Conservation (phyloP, 2,113 vertebrate genomes). For the Lepisosteus oculatus region DNA sequence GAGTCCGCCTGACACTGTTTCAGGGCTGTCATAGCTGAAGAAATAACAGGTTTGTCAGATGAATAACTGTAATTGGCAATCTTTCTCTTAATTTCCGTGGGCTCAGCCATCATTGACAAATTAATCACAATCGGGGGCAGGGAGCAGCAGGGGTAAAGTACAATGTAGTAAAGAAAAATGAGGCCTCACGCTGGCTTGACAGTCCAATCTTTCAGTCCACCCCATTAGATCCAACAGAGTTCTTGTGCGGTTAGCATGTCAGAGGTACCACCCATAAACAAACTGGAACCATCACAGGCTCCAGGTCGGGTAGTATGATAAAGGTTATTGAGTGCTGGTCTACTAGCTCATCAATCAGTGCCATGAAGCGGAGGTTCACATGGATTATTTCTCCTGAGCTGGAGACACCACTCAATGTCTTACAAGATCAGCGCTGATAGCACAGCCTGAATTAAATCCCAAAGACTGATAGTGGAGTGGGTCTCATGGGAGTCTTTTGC, state of each 20-base stretch:
- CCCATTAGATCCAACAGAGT: constrained; percentile 71
- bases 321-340: constrained; percentile 66
- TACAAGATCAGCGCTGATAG: constrained; percentile 54
- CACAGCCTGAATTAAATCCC: constrained; percentile 24
- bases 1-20: constrained; percentile 35
- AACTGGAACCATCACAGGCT: constrained; percentile 54
- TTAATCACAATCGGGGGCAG: constrained; percentile 76
- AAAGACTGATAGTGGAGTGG: constrained; percentile 40
- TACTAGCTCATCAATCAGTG: constrained; percentile 60
- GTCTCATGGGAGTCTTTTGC: neutral
- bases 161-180: constrained; percentile 84
- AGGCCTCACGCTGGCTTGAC: constrained; percentile 76
- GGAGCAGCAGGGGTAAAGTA: constrained; percentile 52
- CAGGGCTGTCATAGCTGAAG: constrained; percentile 43
- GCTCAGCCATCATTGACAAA: constrained; percentile 78
- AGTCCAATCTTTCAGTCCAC: constrained; percentile 86
- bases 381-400: constrained; percentile 54
- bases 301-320: constrained; percentile 53
- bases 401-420: constrained; percentile 49
- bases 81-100: constrained; percentile 81
- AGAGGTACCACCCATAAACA: constrained; percentile 78
- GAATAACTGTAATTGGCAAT: constrained; percentile 82
- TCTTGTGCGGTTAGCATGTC: constrained; percentile 68
- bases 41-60: constrained; percentile 61
- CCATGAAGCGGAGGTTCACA: constrained; percentile 49